Evolutionary conservation across 2,113 vertebrate species (phyloP).

Genomic region (Rhabdornis inornatus): DNA sequence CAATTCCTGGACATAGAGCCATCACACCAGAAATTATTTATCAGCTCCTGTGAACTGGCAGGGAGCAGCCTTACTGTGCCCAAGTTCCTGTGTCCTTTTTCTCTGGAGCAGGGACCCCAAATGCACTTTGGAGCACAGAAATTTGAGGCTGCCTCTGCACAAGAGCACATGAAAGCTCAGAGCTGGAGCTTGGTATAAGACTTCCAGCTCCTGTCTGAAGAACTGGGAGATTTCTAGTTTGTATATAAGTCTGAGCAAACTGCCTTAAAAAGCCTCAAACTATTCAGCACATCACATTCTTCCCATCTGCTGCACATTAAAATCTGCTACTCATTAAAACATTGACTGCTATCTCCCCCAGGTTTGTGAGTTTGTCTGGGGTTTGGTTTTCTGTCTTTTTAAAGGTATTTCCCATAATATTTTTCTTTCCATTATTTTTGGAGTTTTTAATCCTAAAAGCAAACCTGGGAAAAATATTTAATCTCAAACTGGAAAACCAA

Average conservation of each 20-base stretch:
- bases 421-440: background rate
- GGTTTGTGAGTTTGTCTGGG: fast-evolving
- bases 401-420: background rate
- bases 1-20: background rate
- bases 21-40: background rate
- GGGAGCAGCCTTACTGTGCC: background rate
- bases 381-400: background rate
- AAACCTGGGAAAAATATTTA: background rate
- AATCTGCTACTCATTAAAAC: background rate
- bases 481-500: background rate
- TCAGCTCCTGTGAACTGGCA: background rate
- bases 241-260: background rate
- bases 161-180: background rate
- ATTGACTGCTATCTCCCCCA: background rate
- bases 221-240: background rate
- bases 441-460: background rate
- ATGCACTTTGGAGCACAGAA: background rate
- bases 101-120: background rate
- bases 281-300: background rate
- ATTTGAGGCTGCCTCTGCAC: background rate
- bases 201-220: background rate
- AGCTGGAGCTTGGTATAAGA: background rate
- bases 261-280: background rate
- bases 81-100: background rate
- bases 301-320: background rate